phyloP scores from a whole-genome alignment of 2,888 invertebrate genomes.

The Folsomia manolachei region DNA sequence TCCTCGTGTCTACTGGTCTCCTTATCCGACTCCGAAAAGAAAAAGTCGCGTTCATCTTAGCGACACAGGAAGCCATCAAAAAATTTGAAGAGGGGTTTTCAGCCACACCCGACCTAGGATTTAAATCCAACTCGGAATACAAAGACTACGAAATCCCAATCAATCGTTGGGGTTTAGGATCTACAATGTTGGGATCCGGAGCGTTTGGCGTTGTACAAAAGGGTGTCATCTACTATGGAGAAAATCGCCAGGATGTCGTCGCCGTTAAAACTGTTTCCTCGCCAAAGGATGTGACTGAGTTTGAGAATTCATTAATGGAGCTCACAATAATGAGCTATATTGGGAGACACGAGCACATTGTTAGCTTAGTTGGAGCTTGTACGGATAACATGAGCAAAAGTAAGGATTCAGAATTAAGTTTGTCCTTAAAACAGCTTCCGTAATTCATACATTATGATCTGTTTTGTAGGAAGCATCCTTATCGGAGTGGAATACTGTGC shows the following conservation, averaged over 20 bases:
- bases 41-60: conserved; percentile 23
- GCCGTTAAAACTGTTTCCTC: conserved; percentile 32
- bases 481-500: conserved; percentile 33
- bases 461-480: conserved; percentile 25
- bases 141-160: conserved; percentile 25
- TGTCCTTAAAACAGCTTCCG: neutral
- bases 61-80: conserved; percentile 28
- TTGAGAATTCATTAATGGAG: conserved; percentile 26
- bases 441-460: neutral
- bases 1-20: conserved; percentile 10
- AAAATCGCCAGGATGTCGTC: conserved; percentile 21
- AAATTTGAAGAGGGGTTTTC: conserved; percentile 28
- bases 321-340: conserved; percentile 27
- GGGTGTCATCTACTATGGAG: conserved; percentile 27
- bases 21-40: conserved; percentile 20
- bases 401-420: conserved; percentile 10
- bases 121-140: conserved; percentile 21
- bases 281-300: conserved; percentile 28
- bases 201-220: conserved; percentile 30
- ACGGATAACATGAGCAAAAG: conserved; percentile 30
- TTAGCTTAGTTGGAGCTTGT: conserved; percentile 26
- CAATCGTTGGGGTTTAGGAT: conserved; percentile 25
- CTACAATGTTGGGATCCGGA: conserved; percentile 30
- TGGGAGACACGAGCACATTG: conserved; percentile 18
- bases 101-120: conserved; percentile 10